Conservation (phyloP, 2,797 vertebrate genomes). For the Sylvilagus floridanus region DNA sequence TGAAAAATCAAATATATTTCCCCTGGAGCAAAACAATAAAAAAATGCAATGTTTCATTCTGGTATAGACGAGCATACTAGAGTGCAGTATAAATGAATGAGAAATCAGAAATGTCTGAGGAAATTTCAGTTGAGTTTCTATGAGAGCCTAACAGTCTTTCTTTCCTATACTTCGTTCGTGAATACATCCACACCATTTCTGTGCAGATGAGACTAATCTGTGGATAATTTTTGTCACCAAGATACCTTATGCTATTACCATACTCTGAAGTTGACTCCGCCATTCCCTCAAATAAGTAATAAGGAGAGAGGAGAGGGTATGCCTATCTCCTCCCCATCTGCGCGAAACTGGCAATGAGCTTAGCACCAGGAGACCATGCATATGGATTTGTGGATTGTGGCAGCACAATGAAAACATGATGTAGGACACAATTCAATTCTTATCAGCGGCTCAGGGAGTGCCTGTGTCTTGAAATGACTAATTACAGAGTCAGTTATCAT, state of each 20-base stretch:
- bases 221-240: constrained; percentile 58
- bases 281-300: constrained; percentile 67
- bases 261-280: constrained; percentile 46
- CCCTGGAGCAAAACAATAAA: neutral
- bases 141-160: neutral
- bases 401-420: constrained; percentile 80
- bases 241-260: constrained; percentile 5
- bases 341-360: constrained; percentile 80
- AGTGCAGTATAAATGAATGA: neutral
- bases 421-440: constrained; percentile 81
- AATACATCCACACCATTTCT: neutral
- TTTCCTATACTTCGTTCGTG: neutral
- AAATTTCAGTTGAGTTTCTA: constrained; percentile 24
- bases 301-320: constrained; percentile 58
- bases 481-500: constrained; percentile 79
- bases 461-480: constrained; percentile 76
- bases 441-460: constrained; percentile 76
- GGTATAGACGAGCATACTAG: neutral
- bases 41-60: neutral
- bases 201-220: constrained; percentile 52
- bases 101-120: constrained; percentile 37
- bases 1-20: constrained; percentile 9
- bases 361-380: constrained; percentile 75
- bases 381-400: constrained; percentile 81
- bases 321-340: constrained; percentile 68